A percentile compares a stretch with the other conserved stretches of the same genome.
Evolutionary conservation across 2,797 vertebrate species (phyloP).

Genomic region (Diglossa cyanea): DNA sequence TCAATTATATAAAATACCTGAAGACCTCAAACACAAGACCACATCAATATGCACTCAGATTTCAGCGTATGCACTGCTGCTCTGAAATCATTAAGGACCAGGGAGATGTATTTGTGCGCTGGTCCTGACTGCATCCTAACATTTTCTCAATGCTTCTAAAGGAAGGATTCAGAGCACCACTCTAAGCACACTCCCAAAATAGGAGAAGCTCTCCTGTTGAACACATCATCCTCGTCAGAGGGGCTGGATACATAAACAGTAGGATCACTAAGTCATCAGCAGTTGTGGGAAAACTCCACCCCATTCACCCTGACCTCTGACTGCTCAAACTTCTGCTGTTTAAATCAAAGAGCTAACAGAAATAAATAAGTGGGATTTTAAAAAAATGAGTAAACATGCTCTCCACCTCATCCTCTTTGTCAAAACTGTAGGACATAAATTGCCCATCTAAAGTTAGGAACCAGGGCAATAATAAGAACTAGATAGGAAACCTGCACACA

Average conservation of each 20-base stretch:
- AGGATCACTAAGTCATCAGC: conserved; percentile 10
- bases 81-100: not conserved
- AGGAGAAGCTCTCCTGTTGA: conserved; percentile 32
- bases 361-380: conserved; percentile 10
- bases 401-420: not conserved
- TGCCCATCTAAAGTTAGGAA: not conserved
- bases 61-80: not conserved
- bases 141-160: not conserved
- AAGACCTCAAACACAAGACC: not conserved
- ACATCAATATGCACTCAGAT: not conserved
- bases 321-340: conserved; percentile 27
- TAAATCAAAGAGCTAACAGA: conserved; percentile 54
- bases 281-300: conserved; percentile 63
- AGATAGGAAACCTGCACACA: not conserved
- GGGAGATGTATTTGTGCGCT: not conserved
- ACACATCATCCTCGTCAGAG: not conserved
- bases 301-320: conserved; percentile 24
- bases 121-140: not conserved
- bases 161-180: not conserved
- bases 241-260: conserved; percentile 7
- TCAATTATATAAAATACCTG: not conserved
- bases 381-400: not conserved
- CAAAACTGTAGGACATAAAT: not conserved
- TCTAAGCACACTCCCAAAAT: not conserved
- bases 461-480: not conserved